Evolutionary conservation across 2,888 invertebrate genomes (phyloP), one percentile per base, ranked within the genome.

Genomic region (Leptinotarsa haldemani): DNA sequence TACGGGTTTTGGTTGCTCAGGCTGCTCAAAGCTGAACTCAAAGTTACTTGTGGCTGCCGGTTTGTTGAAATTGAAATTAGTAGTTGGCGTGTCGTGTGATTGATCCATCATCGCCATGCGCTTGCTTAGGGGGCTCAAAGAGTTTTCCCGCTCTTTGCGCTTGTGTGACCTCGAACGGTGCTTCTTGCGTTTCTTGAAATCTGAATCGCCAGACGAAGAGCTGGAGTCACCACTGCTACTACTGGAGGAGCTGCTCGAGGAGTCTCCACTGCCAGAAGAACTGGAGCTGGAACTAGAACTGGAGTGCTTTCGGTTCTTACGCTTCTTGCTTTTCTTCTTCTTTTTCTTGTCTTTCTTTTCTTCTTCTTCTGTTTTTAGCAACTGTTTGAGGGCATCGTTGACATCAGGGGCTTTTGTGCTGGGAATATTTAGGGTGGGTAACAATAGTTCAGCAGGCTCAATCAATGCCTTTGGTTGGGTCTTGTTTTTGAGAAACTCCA

Each of bases 91-190:
- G 70, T 88, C 88, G 73, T 88, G 87, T 2, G 89, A 88, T 65
- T 92, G 91, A 71, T 92, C 90, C 87, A 93, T 90, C 88, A 93
- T 90, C 25, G 94, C 94, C 94, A 95, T 94, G 15, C 95, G 92
- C 85, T 95, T 95, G 87, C 94, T 95, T 47, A 95, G 88, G 1
- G 95, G 95, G 48, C 95, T 95, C 67, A 95, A 87, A 0, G 95
- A 95, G 12, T 92, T 91, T 82, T 93, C 92, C 1, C 80, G 77
- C 69, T 92, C 91, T 84, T 91, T 90, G 83, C 90, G 89, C 82
- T 88, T 88, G 76, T 84, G 85, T 0, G 90, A 89, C 69, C 90
- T 89, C 67, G 81, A 82, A 47, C 90, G 89, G 71, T 90, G 90
- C 83, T 91, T 92, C 87, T 91, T 91, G 46, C 84, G 82, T 74